Evolutionary conservation across 2,113 vertebrate genomes (phyloP), one percentile per base, ranked within the genome.

Genomic region (Tragulus kanchil): DNA sequence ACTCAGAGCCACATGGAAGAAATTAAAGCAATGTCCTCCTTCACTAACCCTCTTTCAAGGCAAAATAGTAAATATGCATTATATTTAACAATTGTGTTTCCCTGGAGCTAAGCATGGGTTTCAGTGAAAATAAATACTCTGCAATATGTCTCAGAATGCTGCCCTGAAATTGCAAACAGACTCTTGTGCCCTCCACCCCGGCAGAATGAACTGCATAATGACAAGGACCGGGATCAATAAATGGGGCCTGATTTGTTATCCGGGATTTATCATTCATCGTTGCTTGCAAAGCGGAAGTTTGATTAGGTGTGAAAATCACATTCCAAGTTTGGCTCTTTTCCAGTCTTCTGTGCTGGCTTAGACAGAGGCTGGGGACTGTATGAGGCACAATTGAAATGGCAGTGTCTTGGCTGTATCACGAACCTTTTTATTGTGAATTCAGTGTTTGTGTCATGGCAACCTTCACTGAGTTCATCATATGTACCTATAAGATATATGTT

Each of bases 1-100:
- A 45, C 94, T 95, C 67, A 79, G 86, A 92, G 36, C 56, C 98
- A 97, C 98, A 96, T 98, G 97, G 98, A 98, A 98, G 85, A 98
- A 96, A 98, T 98, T 98, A 98, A 97, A 98, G 84, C 65, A 93
- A 93, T 95, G 45, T 94, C 95, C 56, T 97, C 69, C 79, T 85
- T 78, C 85, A 82, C 92, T 96, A 97, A 98, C 96, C 93, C 94
- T 97, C 95, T 97, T 98, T 97, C 79, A 97, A 98, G 73, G 77
- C 89, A 93, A 94, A 97, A 85, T 65, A 92, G 97, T 96, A 97
- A 98, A 98, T 96, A 92, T 36, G 67, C 9, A 96, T 87, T 89
- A 42, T 92, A 85, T 92, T 98, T 96, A 98, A 95, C 69, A 97
- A 36, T 65, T 78, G 92, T 81, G 12, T 95, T 97, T 85, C 89